Percentiles rank a stretch among this genome's conserved stretches.
Evolutionary conservation across 2,113 vertebrate genomes (phyloP).

Genomic region (Crotalus horridus): DNA sequence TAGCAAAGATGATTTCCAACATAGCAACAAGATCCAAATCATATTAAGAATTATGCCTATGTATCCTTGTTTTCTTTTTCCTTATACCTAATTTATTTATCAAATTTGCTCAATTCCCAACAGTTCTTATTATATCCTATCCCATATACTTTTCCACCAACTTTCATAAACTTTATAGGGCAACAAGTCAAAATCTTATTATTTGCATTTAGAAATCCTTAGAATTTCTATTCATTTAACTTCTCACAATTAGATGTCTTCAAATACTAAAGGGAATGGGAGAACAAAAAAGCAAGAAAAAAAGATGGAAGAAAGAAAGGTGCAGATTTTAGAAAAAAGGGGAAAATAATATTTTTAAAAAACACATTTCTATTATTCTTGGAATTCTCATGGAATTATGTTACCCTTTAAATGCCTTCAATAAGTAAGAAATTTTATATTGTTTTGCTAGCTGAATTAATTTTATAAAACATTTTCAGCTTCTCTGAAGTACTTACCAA

Average conservation of each 20-base stretch:
- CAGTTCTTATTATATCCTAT: not conserved
- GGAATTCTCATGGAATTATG: not conserved
- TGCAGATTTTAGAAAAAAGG: not conserved
- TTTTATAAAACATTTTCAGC: not conserved
- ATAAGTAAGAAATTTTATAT: not conserved
- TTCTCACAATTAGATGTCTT: not conserved
- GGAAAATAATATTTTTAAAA: not conserved
- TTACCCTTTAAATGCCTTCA: not conserved
- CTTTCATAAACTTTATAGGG: not conserved
- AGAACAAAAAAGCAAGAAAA: not conserved
- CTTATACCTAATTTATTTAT: not conserved
- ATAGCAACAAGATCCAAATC: not conserved
- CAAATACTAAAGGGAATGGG: not conserved
- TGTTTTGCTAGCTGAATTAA: not conserved
- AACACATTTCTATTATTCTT: not conserved
- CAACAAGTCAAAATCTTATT: not conserved
- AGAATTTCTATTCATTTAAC: not conserved
- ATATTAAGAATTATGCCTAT: not conserved
- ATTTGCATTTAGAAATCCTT: not conserved
- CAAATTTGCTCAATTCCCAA: not conserved
- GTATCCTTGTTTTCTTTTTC: not conserved
- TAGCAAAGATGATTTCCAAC: not conserved
- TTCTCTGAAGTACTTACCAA: slow-evolving; percentile 63
- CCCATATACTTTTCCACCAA: not conserved
- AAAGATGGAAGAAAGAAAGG: not conserved